A percentile compares a stretch with the other conserved stretches of the same genome.
Evolutionary conservation across 2,797 vertebrate genomes (phyloP).

Genomic region (Calcarius lapponicus): DNA sequence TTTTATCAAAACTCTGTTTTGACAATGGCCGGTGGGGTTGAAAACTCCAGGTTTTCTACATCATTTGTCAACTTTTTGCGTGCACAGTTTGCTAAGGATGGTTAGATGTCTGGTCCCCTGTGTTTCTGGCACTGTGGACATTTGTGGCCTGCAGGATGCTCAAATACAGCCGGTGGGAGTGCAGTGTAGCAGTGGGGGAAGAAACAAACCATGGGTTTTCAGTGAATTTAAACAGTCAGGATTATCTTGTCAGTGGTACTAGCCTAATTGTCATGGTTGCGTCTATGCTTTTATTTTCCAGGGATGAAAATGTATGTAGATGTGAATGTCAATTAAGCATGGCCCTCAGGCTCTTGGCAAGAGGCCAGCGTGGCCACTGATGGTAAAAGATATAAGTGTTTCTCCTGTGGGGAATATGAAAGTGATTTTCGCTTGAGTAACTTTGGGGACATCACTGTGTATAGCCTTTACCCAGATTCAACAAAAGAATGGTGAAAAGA

Average conservation of each 20-base stretch:
- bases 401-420: background rate
- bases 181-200: fast-evolving
- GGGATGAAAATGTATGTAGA: background rate
- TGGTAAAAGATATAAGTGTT: background rate
- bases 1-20: background rate
- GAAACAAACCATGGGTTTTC: background rate
- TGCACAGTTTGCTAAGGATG: background rate
- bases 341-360: background rate
- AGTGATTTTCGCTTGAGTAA: background rate
- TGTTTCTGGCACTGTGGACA: background rate
- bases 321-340: background rate
- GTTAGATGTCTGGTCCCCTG: fast-evolving
- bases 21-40: background rate
- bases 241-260: background rate
- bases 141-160: background rate
- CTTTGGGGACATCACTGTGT: background rate
- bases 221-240: background rate
- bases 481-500: background rate
- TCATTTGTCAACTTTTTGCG: background rate
- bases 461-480: background rate
- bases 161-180: background rate
- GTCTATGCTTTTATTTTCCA: background rate
- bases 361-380: background rate
- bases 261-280: background rate
- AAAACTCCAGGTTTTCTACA: background rate